Conservation (phyloP, 30 jellyfish, hydroid and myxozoan species). For the Sanderia malayensis region DNA sequence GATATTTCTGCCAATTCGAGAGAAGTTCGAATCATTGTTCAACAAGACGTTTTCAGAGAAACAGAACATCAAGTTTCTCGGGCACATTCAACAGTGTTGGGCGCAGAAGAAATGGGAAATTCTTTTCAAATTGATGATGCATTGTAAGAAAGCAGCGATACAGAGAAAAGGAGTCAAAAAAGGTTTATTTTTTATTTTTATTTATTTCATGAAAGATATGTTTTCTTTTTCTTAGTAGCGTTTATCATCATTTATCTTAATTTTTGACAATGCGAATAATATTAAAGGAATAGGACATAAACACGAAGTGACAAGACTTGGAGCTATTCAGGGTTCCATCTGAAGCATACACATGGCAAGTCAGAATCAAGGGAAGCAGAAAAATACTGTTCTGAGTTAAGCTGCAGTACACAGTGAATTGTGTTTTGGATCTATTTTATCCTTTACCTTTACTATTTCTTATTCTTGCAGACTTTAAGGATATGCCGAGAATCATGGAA, state of each 20-base stretch:
- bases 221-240: neutral
- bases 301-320: too few species aligned
- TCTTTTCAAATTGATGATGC: slow-evolving; percentile 65
- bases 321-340: too few species aligned
- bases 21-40: slow-evolving; percentile 64
- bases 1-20: slow-evolving; percentile 54
- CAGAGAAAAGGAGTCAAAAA: slow-evolving; percentile 56
- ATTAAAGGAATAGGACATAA: too few species aligned
- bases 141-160: slow-evolving; percentile 69
- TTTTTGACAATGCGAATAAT: neutral
- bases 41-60: slow-evolving; percentile 77
- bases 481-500: slow-evolving; percentile 13
- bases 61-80: slow-evolving; percentile 79
- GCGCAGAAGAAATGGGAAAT: slow-evolving; percentile 73
- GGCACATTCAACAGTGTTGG: slow-evolving; percentile 75
- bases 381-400: too few species aligned
- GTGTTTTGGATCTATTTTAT: too few species aligned
- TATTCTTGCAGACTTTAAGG: slow-evolving; percentile 20
- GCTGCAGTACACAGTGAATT: too few species aligned
- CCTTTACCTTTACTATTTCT: neutral
- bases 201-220: too few species aligned
- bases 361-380: too few species aligned
- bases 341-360: too few species aligned
- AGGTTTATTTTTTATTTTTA: slow-evolving; percentile 9
- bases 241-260: neutral